Percentiles rank a stretch among this genome's conserved stretches.
These are phyloP conservation scores for Chloroceryle aenea DNA, from an alignment of 2,113 vertebrate species.

Conservation along the genomic window DNA sequence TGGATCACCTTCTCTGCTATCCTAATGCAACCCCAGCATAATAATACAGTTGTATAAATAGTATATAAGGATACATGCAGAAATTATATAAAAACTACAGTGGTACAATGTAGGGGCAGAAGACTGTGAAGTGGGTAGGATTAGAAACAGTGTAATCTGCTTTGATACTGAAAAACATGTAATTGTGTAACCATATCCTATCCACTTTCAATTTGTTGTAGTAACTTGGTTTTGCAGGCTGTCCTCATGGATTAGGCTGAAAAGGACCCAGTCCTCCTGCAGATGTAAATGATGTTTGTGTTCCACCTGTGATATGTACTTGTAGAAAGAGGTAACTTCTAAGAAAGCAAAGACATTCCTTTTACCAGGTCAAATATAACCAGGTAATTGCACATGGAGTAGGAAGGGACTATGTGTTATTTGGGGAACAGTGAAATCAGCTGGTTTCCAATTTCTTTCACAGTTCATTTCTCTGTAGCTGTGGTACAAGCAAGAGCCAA, in stretches of 20 bases:
- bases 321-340: not conserved
- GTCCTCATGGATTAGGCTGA: not conserved
- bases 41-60: not conserved
- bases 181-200: not conserved
- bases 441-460: not conserved
- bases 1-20: not conserved
- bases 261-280: not conserved
- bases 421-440: not conserved
- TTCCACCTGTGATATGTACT: not conserved
- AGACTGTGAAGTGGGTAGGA: not conserved
- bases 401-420: not conserved
- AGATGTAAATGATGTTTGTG: not conserved
- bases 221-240: not conserved
- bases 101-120: not conserved
- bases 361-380: not conserved
- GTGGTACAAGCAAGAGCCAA: slow-evolving; percentile 4
- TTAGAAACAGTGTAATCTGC: not conserved
- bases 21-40: not conserved
- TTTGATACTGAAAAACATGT: not conserved
- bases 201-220: not conserved
- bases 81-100: not conserved
- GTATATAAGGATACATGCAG: not conserved
- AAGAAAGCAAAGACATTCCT: not conserved
- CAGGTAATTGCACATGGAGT: not conserved
- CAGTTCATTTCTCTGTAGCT: slow-evolving; percentile 25